Evolutionary conservation across 2,113 vertebrate species (phyloP).

Genomic region (Callipepla californica): DNA sequence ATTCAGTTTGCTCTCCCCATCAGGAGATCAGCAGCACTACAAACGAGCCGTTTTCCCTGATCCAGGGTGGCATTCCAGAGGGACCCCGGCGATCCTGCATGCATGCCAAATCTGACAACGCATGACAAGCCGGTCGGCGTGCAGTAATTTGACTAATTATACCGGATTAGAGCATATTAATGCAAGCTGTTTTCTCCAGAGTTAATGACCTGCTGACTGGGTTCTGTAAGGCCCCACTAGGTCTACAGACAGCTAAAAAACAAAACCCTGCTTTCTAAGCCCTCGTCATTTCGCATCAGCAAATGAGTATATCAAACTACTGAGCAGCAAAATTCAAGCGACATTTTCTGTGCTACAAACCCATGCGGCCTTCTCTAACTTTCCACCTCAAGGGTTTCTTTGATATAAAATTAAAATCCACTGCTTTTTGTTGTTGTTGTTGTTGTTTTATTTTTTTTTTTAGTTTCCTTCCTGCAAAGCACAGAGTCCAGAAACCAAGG

Average conservation of each 20-base stretch:
- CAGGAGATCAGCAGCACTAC: conserved; percentile 73
- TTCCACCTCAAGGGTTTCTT: conserved; percentile 84
- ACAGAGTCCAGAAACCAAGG: conserved; percentile 9
- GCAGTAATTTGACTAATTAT: conserved; percentile 99
- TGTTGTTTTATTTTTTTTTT: conserved; percentile 41
- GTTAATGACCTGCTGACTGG: conserved; percentile 93
- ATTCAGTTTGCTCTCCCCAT: conserved; percentile 66
- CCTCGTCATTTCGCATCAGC: conserved; percentile 86
- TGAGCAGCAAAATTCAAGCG: conserved; percentile 84
- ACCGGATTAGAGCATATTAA: conserved; percentile 99
- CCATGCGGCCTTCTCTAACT: conserved; percentile 76
- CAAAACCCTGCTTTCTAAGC: conserved; percentile 87
- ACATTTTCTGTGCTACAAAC: conserved; percentile 82
- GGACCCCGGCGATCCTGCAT: conserved; percentile 84
- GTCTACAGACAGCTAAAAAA: conserved; percentile 84
- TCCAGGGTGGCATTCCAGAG: conserved; percentile 87
- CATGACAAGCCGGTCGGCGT: conserved; percentile 93
- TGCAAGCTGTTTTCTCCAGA: conserved; percentile 98
- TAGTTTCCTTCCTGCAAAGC: conserved; percentile 35
- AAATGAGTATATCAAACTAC: conserved; percentile 87
- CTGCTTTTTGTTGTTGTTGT: conserved; percentile 29
- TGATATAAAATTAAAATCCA: conserved; percentile 82
- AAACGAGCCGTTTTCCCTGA: conserved; percentile 77
- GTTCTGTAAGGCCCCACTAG: conserved; percentile 83
- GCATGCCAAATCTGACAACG: conserved; percentile 95